phyloP scores from a whole-genome alignment of 2,113 vertebrate species.

The Scatophagus argus region DNA sequence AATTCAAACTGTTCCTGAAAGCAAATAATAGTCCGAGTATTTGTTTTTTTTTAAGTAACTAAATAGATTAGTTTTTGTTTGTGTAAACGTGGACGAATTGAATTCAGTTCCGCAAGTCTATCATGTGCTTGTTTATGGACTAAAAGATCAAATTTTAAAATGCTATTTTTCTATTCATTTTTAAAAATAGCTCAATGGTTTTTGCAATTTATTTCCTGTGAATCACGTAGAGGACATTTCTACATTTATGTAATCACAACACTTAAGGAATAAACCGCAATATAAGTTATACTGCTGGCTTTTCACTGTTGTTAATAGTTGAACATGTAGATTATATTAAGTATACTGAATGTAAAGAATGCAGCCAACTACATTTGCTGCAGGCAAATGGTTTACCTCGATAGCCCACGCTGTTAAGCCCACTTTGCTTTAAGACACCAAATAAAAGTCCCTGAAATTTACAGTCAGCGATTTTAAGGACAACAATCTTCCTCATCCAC shows the following conservation, averaged over 20 bases:
- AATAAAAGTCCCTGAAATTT: slow-evolving; percentile 33
- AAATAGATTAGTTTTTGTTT: no score
- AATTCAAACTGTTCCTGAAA: background rate
- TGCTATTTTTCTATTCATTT: background rate
- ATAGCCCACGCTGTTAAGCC: slow-evolving; percentile 1
- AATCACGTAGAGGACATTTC: background rate
- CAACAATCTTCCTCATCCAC: slow-evolving; percentile 50
- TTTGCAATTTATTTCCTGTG: background rate
- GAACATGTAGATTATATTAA: background rate
- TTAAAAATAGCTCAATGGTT: no score
- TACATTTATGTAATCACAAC: background rate
- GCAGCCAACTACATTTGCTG: background rate
- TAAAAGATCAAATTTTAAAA: background rate
- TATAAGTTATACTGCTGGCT: background rate
- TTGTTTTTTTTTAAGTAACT: no score
- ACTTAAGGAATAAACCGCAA: background rate
- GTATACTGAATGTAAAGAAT: background rate
- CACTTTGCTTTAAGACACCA: slow-evolving; percentile 51
- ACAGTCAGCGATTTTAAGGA: slow-evolving; percentile 38
- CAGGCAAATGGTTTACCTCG: slow-evolving; percentile 18
- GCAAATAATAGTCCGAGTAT: background rate
- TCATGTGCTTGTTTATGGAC: background rate
- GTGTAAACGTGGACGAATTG: background rate
- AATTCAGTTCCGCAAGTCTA: background rate
- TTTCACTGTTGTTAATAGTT: background rate